Evolutionary conservation across 2,888 invertebrate species (phyloP), one percentile per base, ranked within the genome.

Genomic region (Bedellia somnulentella): DNA sequence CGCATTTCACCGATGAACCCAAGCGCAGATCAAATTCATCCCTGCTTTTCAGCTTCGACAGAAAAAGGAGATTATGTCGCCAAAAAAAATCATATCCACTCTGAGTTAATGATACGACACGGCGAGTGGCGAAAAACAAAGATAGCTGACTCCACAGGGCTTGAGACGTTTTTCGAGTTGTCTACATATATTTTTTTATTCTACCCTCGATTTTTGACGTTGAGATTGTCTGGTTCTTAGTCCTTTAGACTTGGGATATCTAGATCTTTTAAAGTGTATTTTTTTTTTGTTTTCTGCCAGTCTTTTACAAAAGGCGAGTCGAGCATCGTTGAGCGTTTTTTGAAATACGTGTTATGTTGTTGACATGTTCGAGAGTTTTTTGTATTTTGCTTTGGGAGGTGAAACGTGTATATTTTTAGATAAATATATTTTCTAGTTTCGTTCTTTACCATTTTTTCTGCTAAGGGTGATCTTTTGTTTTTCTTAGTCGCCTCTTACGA

Each of bases 91-190:
- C 36, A 40, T 63, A 60, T 60, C 67, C 73, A 71, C 75, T 75
- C 57, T 60, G 66, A 71, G 75, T 73, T 75, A 73, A 75, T 73
- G 75, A 75, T 73, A 75, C 73, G 75, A 62, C 62, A 68, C 59
- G 67, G 53, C 53, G 71, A 61, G 67, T 62, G 60, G 60, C 53
- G 62, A 53, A 57, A 73, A 73, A 75, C 73, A 75, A 75, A 70
- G 73, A 55, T 58, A 55, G 27, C 51, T 53, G 18, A 18, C 18
- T 6, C 18, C 18, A 18, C 18, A 52, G 51, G 57, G 61, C 73
- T 70, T 64, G 66, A 70, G 68, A 71, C 75, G 39, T 45, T 49
- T 52, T 47, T 63, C 57, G 61, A 68, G 73, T 71, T 67, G 73
- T 73, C 73, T 70, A 67, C 70, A 70, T 68, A n/a, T 66, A 60